Conservation (phyloP, 2,113 vertebrate species). For the Stegastes partitus region DNA sequence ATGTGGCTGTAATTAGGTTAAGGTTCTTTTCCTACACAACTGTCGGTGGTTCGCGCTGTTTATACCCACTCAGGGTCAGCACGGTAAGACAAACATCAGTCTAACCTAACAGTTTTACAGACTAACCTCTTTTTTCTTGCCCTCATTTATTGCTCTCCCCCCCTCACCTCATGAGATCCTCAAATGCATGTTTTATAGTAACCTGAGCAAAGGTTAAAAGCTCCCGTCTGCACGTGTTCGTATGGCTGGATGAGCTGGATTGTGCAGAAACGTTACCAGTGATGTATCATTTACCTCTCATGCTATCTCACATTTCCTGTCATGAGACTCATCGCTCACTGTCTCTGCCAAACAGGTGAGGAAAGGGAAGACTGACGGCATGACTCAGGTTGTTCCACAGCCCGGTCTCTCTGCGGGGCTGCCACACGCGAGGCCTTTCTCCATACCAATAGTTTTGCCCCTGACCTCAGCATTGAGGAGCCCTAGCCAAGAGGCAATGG, state of each 20-base stretch:
- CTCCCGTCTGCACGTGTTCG: neutral
- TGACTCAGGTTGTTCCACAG: constrained; percentile 25
- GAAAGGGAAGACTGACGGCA: constrained; percentile 59
- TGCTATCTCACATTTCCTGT: constrained; percentile 48
- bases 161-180: constrained; percentile 10
- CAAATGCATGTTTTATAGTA: constrained; percentile 41
- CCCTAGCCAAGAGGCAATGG: constrained; percentile 61
- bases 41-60: constrained; percentile 41
- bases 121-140: constrained; percentile 10
- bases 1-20: constrained; percentile 71
- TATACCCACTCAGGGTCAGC: constrained; percentile 71
- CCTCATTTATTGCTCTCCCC: constrained; percentile 33
- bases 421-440: constrained; percentile 36
- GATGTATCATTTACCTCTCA: constrained; percentile 41
- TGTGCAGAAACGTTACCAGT: constrained; percentile 2
- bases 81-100: constrained; percentile 73
- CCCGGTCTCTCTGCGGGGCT: constrained; percentile 21
- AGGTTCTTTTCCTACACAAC: constrained; percentile 77
- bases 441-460: constrained; percentile 55
- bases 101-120: constrained; percentile 33
- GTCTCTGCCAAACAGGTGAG: constrained; percentile 70
- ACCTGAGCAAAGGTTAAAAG: constrained; percentile 41
- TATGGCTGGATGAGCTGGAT: neutral
- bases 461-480: constrained; percentile 54
- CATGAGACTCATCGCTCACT: constrained; percentile 40